These are phyloP conservation scores for Cheilosia variabilis DNA, from an alignment of 2,888 invertebrate genomes.

Conservation along the genomic window DNA sequence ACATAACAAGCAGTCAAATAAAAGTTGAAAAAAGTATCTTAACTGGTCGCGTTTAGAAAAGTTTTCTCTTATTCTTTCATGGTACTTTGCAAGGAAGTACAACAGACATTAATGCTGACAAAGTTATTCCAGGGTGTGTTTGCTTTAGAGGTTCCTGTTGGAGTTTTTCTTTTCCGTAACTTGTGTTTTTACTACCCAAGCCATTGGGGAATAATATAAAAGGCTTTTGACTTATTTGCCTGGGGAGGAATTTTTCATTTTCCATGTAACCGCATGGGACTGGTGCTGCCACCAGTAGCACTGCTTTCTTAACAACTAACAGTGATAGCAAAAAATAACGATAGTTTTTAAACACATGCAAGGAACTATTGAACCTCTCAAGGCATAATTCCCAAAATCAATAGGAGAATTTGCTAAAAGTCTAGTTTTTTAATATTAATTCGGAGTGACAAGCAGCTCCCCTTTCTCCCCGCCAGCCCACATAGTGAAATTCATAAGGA, in stretches of 20 bases:
- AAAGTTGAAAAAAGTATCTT: constrained; percentile 38
- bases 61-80: constrained; percentile 41
- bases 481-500: too few relatives aligned
- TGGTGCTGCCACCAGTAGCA: neutral
- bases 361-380: too few relatives aligned
- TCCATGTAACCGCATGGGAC: neutral
- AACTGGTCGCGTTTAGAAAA: constrained; percentile 35
- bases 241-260: constrained; percentile 16
- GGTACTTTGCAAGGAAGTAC: constrained; percentile 50
- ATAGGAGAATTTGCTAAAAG: too few relatives aligned
- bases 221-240: constrained; percentile 46
- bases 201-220: constrained; percentile 34
- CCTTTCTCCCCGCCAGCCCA: too few relatives aligned
- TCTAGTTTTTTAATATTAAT: too few relatives aligned
- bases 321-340: neutral
- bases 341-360: neutral
- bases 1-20: constrained; percentile 21
- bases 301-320: neutral
- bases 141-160: constrained; percentile 33
- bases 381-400: too few relatives aligned
- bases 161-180: constrained; percentile 22
- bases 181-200: neutral
- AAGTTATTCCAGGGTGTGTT: constrained; percentile 50
- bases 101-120: constrained; percentile 51
- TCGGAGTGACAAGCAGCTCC: too few relatives aligned